A percentile compares a stretch with the other conserved stretches of the same genome.
Evolutionary conservation across 2,888 invertebrate genomes (phyloP).

Genomic region (Athalia cordata): DNA sequence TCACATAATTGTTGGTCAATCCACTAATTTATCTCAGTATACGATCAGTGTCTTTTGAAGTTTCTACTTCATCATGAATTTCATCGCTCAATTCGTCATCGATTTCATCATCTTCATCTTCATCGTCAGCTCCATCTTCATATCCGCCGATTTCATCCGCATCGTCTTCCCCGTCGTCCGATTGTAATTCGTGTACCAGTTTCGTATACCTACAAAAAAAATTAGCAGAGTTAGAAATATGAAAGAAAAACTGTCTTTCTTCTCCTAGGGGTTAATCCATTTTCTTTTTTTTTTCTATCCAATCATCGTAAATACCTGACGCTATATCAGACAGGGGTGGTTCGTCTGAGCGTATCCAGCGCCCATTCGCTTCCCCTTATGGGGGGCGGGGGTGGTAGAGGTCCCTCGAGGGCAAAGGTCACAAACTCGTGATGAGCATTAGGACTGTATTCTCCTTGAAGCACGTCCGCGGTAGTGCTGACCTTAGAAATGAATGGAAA

Average conservation of each 20-base stretch:
- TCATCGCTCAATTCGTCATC: constrained; percentile 7
- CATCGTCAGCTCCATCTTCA: constrained; percentile 44
- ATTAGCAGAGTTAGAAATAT: constrained; percentile 14
- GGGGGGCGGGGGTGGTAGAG: constrained; percentile 72
- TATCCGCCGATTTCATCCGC: constrained; percentile 49
- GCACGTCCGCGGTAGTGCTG: constrained; percentile 79
- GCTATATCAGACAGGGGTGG: constrained; percentile 73
- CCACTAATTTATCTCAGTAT: constrained; percentile 46
- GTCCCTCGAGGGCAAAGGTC: constrained; percentile 81
- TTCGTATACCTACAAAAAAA: constrained; percentile 64
- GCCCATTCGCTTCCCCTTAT: constrained; percentile 74
- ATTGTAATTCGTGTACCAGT: constrained; percentile 65
- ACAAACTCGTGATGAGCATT: constrained; percentile 79
- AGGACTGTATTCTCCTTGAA: constrained; percentile 74
- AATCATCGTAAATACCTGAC: constrained; percentile 61
- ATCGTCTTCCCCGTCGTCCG: constrained; percentile 59
- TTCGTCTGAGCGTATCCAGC: constrained; percentile 71
- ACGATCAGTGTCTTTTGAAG: constrained; percentile 13
- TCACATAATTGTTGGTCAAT: not conserved
- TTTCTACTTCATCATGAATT: constrained; percentile 1
- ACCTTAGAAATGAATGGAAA: constrained; percentile 64
- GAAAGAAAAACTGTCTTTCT: not conserved
- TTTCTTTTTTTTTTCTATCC: not conserved
- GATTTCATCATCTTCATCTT: constrained; percentile 26
- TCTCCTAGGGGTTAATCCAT: not conserved